Conservation (phyloP, 2,888 invertebrate species). For the Girardia tigrina region DNA sequence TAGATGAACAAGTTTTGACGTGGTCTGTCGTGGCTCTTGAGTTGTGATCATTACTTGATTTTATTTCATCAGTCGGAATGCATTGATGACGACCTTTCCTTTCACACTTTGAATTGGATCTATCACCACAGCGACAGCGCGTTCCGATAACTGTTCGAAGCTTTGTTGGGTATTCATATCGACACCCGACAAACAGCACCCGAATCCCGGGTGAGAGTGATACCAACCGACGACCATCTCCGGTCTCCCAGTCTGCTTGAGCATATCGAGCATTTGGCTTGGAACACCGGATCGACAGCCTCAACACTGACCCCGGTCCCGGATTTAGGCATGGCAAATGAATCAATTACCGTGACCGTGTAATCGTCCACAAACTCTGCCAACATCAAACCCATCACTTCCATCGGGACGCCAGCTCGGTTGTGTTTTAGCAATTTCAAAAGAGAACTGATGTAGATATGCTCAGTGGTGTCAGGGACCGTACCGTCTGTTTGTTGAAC, state of each 20-base stretch:
- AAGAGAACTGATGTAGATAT: constrained; percentile 66
- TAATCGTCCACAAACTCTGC: constrained; percentile 99
- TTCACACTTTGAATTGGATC: constrained; percentile 99
- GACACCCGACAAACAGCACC: constrained; percentile 94
- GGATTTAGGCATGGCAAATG: constrained; percentile 99
- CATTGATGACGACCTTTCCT: constrained; percentile 92
- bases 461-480: constrained; percentile 74
- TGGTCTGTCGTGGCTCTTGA: constrained; percentile 94
- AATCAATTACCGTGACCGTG: constrained; percentile 94
- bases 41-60: constrained; percentile 98
- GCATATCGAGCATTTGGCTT: constrained; percentile 96
- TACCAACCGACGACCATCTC: constrained; percentile 99
- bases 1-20: constrained; percentile 90
- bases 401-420: constrained; percentile 95
- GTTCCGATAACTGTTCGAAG: constrained; percentile 88
- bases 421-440: constrained; percentile 98
- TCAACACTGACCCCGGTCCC: constrained; percentile 93
- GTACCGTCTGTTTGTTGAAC: constrained; percentile 35
- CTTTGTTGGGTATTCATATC: constrained; percentile 99
- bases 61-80: constrained; percentile 93
- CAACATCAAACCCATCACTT: constrained; percentile 89
- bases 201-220: constrained; percentile 98
- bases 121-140: constrained; percentile 96
- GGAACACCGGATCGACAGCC: constrained; percentile 98
- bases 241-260: constrained; percentile 86